These are phyloP conservation scores for Spinus pinus DNA, from an alignment of 2,797 vertebrate species.

Conservation along the genomic window DNA sequence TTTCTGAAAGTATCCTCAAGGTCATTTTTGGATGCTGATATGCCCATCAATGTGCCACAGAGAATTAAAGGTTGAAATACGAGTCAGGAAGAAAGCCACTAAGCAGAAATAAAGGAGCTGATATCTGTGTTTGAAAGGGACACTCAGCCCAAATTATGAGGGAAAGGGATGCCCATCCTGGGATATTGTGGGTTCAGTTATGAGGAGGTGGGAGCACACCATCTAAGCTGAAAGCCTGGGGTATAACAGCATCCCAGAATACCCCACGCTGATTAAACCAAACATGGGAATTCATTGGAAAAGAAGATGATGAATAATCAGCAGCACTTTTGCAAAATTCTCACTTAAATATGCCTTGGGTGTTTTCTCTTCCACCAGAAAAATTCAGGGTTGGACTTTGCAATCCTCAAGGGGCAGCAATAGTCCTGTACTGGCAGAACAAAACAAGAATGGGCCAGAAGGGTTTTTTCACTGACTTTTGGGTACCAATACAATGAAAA, in stretches of 20 bases:
- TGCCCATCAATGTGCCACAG: neutral
- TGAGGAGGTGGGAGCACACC: neutral
- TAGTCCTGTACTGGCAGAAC: neutral
- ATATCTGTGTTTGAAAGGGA: neutral
- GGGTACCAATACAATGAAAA: neutral
- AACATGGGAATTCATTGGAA: neutral
- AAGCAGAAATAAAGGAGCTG: neutral
- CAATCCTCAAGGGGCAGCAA: neutral
- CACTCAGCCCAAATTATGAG: neutral
- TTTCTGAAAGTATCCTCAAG: neutral
- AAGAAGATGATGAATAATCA: neutral
- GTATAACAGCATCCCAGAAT: neutral
- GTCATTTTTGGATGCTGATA: neutral
- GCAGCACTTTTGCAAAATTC: neutral
- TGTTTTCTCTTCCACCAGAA: neutral
- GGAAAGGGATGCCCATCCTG: neutral
- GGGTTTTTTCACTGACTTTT: neutral
- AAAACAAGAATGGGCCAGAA: neutral
- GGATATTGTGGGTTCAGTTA: neutral
- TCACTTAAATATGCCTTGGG: neutral
- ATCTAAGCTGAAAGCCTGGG: neutral
- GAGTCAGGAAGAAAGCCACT: neutral
- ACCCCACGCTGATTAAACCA: fast-evolving
- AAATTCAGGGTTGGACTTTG: neutral
- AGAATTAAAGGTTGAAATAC: neutral